phyloP scores from a whole-genome alignment of 2,797 vertebrate genomes.

The Enteromius argenteus region DNA sequence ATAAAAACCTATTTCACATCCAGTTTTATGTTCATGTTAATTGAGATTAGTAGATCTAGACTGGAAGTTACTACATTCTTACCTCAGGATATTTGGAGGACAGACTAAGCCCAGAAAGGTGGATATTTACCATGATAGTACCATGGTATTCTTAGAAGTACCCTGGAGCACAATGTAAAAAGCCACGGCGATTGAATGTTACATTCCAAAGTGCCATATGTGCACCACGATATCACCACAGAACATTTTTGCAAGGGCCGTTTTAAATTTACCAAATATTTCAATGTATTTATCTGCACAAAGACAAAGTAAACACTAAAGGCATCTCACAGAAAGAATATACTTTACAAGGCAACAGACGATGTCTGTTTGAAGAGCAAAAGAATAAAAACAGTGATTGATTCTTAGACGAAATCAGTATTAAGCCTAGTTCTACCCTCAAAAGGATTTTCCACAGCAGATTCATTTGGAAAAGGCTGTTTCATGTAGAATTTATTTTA shows the following conservation, averaged over 20 bases:
- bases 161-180: background rate
- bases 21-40: conserved; percentile 48
- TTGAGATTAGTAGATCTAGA: conserved; percentile 40
- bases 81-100: conserved; percentile 12
- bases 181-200: background rate
- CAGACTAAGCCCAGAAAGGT: background rate
- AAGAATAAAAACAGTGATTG: conserved; percentile 26
- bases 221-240: background rate
- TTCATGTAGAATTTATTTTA: conserved; percentile 39
- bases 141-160: background rate
- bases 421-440: conserved; percentile 11
- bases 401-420: conserved; percentile 4
- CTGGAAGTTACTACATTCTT: conserved; percentile 11
- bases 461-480: conserved; percentile 32
- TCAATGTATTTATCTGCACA: background rate
- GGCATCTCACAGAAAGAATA: conserved; percentile 9
- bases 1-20: conserved; percentile 39
- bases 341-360: conserved; percentile 16
- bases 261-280: conserved; percentile 1
- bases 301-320: conserved; percentile 1
- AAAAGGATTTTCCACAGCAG: conserved; percentile 38
- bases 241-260: background rate
- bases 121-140: background rate
- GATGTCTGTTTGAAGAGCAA: background rate
- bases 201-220: conserved; percentile 1